A percentile compares a stretch with the other conserved stretches of the same genome.
These are phyloP conservation scores for Agriotes lineatus DNA, from an alignment of 2,888 invertebrate genomes.

Conservation along the genomic window DNA sequence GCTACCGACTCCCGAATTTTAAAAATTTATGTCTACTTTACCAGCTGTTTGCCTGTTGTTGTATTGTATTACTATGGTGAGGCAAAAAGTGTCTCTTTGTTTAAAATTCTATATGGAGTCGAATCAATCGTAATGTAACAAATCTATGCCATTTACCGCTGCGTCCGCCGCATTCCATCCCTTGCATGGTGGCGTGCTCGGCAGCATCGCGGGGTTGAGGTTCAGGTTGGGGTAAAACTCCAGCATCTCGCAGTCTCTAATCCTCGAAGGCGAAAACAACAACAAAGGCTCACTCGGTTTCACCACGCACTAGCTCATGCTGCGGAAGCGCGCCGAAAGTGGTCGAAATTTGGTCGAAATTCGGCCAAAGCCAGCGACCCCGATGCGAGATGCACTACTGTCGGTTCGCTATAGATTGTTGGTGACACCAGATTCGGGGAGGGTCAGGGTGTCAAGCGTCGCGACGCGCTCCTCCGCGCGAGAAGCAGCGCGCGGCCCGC, in stretches of 20 bases:
- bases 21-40: no score
- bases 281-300: background rate
- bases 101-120: no score
- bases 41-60: no score
- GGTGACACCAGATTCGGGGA: conserved; percentile 58
- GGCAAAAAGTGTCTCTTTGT: no score
- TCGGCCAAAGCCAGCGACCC: conserved; percentile 30
- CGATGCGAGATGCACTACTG: conserved; percentile 57
- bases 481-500: conserved; percentile 47
- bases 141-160: conserved; percentile 68
- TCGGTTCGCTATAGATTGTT: conserved; percentile 60
- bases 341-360: conserved; percentile 20
- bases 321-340: background rate
- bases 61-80: no score
- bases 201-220: conserved; percentile 69
- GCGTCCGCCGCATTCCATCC: conserved; percentile 74
- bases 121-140: no score
- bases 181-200: conserved; percentile 69
- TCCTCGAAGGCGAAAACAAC: background rate
- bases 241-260: conserved; percentile 69
- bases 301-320: background rate
- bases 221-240: conserved; percentile 78
- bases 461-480: conserved; percentile 46
- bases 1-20: no score
- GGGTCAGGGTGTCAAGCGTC: conserved; percentile 50